phyloP scores from a whole-genome alignment of 2,113 vertebrate genomes.

The Delphinapterus leucas region DNA sequence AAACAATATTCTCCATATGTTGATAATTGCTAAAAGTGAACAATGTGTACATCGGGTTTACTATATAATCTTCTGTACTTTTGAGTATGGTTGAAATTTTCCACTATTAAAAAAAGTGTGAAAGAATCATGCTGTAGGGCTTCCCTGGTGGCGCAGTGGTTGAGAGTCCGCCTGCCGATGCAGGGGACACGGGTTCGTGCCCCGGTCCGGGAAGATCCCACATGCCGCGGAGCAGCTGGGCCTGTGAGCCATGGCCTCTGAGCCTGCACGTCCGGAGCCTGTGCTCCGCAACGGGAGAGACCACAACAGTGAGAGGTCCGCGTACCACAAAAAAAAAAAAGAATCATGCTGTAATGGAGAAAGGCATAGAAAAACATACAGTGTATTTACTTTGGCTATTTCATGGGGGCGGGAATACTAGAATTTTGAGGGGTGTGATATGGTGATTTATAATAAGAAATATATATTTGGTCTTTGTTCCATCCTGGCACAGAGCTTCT shows the following conservation, averaged over 20 bases:
- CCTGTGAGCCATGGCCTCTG: no score
- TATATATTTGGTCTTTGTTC: not conserved
- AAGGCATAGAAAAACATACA: not conserved
- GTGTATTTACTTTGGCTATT: not conserved
- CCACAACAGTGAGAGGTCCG: no score
- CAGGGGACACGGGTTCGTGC: no score
- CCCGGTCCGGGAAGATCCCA: no score
- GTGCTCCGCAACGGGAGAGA: no score
- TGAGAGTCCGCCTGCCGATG: no score
- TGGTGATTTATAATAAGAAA: not conserved
- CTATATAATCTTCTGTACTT: not conserved
- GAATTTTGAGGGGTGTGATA: not conserved
- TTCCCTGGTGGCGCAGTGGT: no score
- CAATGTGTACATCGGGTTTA: not conserved
- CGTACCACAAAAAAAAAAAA: no score
- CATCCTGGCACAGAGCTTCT: not conserved
- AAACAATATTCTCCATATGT: slow-evolving; percentile 26
- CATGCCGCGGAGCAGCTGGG: no score
- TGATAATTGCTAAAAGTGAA: not conserved
- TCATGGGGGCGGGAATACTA: rapidly evolving
- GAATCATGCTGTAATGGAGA: not conserved
- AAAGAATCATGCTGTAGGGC: not conserved
- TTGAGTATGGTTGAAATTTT: not conserved
- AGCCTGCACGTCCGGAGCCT: no score
- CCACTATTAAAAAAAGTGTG: not conserved